Evolutionary conservation across 2,113 vertebrate species (phyloP), one percentile per base, ranked within the genome.

Genomic region (Todiramphus saurophagus): DNA sequence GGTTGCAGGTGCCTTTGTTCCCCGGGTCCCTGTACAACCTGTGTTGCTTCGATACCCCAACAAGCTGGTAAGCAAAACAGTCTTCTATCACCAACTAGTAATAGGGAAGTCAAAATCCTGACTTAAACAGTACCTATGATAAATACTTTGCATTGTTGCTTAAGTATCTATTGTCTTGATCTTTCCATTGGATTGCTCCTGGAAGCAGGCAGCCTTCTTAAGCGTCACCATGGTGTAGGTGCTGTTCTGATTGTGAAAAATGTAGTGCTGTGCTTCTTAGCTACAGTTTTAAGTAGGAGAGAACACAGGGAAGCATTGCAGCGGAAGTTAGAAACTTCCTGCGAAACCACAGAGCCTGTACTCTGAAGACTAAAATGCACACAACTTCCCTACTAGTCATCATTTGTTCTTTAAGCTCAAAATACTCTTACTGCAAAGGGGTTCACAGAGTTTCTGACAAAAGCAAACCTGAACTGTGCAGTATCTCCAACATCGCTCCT

Each of bases 1-100:
- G 94, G n/a, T 97, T 97, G 5, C 67, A 99, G 99, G 99, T 76
- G 99, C 99, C 92, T 99, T 99, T 93, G 96, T 99, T 94, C 99
- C 99, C 33, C 98, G 95, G 35, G 99, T 99, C 74, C 98, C 99
- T 9, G 99, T 99, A 46, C 99, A 99, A 64, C 99, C 99, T 5
- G 93, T 99, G 60, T 62, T 99, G n/a, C 97, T 99, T 51, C 98
- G 98, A 63, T 99, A 99, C 75, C 99, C 99, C 69, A 99, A 99
- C 97, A 98, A 86, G 63, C 91, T 99, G 98, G 99, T 99, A 96
- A 98, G 99, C 96, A 48, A 46, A 9, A 9, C 14, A 4, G 60
- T 89, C 21, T 66, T 37, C 56, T 56, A 0, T 68, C 19, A 44
- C 68, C 89, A 21, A 46, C 13, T 39, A 19, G 6, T 23, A 25